A percentile compares a stretch with the other conserved stretches of the same genome.
These are phyloP conservation scores for Hydrolagus colliei DNA, from an alignment of 2,797 vertebrate species.

Conservation along the genomic window DNA sequence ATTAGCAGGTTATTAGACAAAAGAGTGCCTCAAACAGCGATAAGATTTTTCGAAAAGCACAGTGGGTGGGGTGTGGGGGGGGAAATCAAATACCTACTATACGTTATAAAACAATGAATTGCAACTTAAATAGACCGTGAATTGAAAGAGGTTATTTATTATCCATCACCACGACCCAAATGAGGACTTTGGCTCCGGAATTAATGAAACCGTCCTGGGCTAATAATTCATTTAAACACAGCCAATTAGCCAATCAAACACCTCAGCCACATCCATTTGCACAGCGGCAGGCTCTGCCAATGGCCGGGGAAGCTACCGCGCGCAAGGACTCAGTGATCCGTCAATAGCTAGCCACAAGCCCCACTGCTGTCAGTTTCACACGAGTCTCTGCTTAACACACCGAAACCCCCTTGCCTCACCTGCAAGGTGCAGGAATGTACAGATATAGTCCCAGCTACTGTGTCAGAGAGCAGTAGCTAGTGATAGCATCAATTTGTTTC, in stretches of 20 bases:
- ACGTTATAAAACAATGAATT: neutral
- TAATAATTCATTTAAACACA: neutral
- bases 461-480: neutral
- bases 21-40: neutral
- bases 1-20: neutral
- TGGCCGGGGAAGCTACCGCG: neutral
- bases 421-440: no score
- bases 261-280: neutral
- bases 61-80: no score
- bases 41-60: neutral
- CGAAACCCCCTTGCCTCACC: neutral
- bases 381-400: neutral
- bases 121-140: neutral
- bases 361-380: neutral
- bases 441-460: neutral
- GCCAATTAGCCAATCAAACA: neutral
- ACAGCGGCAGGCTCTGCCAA: neutral
- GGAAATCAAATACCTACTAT: neutral
- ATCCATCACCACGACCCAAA: neutral
- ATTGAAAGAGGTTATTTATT: neutral
- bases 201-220: neutral
- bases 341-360: neutral
- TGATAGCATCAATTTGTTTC: neutral
- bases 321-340: no score
- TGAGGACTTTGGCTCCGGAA: neutral